phyloP scores from a whole-genome alignment of 2,888 invertebrate genomes.

The Poecilus cupreus region DNA sequence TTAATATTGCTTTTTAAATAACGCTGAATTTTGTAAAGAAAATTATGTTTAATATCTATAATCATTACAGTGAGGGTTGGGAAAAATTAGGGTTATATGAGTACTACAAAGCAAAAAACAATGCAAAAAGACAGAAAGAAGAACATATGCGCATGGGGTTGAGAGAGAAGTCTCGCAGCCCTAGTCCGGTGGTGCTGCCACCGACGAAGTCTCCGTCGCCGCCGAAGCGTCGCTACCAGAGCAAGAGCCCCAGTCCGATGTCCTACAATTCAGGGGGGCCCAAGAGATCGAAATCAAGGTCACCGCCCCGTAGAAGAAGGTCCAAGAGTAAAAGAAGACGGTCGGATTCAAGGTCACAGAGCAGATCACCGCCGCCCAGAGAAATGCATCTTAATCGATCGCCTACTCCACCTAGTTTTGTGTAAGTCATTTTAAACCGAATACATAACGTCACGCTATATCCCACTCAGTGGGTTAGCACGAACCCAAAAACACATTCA shows the following conservation, averaged over 20 bases:
- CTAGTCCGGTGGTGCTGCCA: slow-evolving; percentile 85
- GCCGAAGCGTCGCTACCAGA: slow-evolving; percentile 85
- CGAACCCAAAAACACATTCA: no score
- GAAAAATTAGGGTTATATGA: slow-evolving; percentile 98
- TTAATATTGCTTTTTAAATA: not conserved
- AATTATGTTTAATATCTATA: slow-evolving; percentile 57
- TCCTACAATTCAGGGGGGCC: slow-evolving; percentile 64
- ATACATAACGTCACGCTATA: no score
- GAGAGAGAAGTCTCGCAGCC: slow-evolving; percentile 84
- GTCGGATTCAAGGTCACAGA: slow-evolving; percentile 73
- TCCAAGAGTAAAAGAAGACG: slow-evolving; percentile 75
- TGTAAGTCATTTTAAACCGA: slow-evolving; percentile 63
- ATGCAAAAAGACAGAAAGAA: slow-evolving; percentile 91
- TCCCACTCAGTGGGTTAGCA: no score
- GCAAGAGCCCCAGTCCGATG: slow-evolving; percentile 74
- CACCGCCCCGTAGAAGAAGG: slow-evolving; percentile 70
- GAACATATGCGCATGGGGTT: slow-evolving; percentile 85
- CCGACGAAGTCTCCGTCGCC: slow-evolving; percentile 83
- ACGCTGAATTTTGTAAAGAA: not conserved
- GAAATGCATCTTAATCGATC: slow-evolving; percentile 68
- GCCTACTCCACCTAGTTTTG: slow-evolving; percentile 72
- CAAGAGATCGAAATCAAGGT: slow-evolving; percentile 73
- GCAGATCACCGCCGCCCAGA: slow-evolving; percentile 74
- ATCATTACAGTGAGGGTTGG: slow-evolving; percentile 91
- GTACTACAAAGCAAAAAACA: slow-evolving; percentile 97